phyloP scores from a whole-genome alignment of 2,888 invertebrate genomes.

The Dendrolimus pini region DNA sequence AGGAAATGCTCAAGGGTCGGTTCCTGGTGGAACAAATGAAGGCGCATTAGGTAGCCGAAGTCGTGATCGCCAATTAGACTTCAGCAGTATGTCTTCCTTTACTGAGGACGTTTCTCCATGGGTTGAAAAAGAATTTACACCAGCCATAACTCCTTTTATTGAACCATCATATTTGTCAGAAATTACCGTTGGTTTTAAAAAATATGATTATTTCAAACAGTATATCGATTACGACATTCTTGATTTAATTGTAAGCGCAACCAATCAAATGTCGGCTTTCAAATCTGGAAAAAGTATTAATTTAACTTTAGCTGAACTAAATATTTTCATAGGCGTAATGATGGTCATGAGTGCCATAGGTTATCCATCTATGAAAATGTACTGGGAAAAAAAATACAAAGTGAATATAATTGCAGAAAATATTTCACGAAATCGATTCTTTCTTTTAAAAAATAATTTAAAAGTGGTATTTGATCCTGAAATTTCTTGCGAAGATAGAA shows the following conservation, averaged over 20 bases:
- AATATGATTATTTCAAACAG: conserved; percentile 2
- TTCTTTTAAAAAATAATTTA: background rate
- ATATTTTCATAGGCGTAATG: conserved; percentile 2
- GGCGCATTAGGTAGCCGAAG: too few relatives aligned
- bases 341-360: conserved; percentile 4
- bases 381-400: conserved; percentile 2
- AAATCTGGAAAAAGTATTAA: conserved; percentile 1
- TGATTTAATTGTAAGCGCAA: background rate
- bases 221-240: conserved; percentile 4
- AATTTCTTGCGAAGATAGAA: conserved; percentile 1
- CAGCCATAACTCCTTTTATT: background rate
- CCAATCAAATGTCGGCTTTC: conserved; percentile 1
- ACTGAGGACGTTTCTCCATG: too few relatives aligned
- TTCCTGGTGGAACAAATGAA: too few relatives aligned
- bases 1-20: too few relatives aligned
- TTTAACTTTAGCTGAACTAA: conserved; percentile 1
- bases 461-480: conserved; percentile 3
- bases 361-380: conserved; percentile 4
- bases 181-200: background rate
- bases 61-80: too few relatives aligned
- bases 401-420: conserved; percentile 1
- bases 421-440: conserved; percentile 3
- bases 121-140: too few relatives aligned
- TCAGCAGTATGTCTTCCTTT: too few relatives aligned
- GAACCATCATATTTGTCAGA: background rate